Evolutionary conservation across 37 sponge, comb jelly and placozoan genomes (phyloP), one percentile per base, ranked within the genome.

Genomic region (Crambe crambe): DNA sequence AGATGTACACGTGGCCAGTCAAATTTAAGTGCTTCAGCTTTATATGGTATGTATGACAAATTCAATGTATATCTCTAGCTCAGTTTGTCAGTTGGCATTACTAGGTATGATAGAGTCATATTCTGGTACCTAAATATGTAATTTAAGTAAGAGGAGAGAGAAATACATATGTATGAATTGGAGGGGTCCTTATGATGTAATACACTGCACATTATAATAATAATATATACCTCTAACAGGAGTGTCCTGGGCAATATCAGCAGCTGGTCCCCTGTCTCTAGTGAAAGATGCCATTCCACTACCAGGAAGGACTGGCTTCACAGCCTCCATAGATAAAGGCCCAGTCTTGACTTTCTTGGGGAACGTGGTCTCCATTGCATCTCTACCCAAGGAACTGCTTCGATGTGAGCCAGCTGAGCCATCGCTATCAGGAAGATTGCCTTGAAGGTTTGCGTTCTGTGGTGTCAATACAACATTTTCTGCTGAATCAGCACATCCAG

Each of bases 371-470:
- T 6, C 34, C 36, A 73, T 21, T 64, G 30, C 37, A 25, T 61
- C 77, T 18, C 47, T 44, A 8, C 47, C 25, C 18, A 6, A 17
- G 39, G n/a, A n/a, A n/a, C n/a, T n/a, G n/a, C n/a, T n/a, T n/a
- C 21, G 69, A 36, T 68, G 69, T 68, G 36, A 37, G 8, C 20
- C 6, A 4, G 30, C 23, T 21, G 21, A 34, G 22, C n/a, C 30
- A 29, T 6, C 12, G 6, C 12, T 47, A 47, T 2, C 77, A 31
- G 27, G 85, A 84, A 32, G 76, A 84, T 18, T 57, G 20, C 23
- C 76, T 56, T 9, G 85, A 77, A 77, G 37, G 76, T 83, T 3
- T 68, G 56, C 30, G 51, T 47, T 47, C 51, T 47, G 51, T 6
- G 6, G 51, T 31, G 66, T 6, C 31, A 9, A 5, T 2, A 31